Base-by-base conservation (phyloP, 2,113 vertebrate genomes). In the Cheilinus undulatus region DNA sequence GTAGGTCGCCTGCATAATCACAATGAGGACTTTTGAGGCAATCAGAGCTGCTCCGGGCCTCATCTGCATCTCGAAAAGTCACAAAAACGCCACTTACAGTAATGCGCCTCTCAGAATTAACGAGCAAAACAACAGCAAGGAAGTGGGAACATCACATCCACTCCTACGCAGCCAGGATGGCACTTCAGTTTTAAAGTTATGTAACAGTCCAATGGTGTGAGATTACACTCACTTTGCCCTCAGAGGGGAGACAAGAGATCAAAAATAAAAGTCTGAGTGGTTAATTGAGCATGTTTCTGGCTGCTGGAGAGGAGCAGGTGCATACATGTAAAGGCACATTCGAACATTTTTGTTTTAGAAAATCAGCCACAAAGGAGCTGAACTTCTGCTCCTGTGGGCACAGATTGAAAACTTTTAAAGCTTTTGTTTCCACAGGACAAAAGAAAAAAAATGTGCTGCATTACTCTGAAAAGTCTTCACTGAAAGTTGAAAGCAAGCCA, bases 141-240 rank as follows among this genome's bases (percentile, higher is more conserved):
- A 86, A 88, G 87, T 85, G 83, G 86, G 89, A 90, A 90, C 78
- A 85, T 85, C 85, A 84, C 85, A 83, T 84, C 72, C 7, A 83
- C 91, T 83, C 91, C 91, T 26, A 91, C 91, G 71, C 89, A 72
- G 65, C 50, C 89, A 88, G 86, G 76, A 88, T 85, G 89, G 87
- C 85, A 79, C 86, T 91, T 86, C 68, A 84, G 78, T 83, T 85
- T 71, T 53, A 80, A 86, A 86, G 85, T 92, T 91, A 91, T 77
- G 87, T 86, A 92, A 91, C 87, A 73, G 70, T 71, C 67, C 69
- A 62, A 62, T 80, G 76, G 83, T 82, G 83, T 80, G 80, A 88
- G 85, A 85, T 86, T 78, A 78, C 73, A 69, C 54, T 80, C 74
- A 79, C 62, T 85, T 56, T 79, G 80, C 77, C 77, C 77, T 73